phyloP scores from a whole-genome alignment of 2,888 invertebrate species.

The Minunthozetes semirufus region DNA sequence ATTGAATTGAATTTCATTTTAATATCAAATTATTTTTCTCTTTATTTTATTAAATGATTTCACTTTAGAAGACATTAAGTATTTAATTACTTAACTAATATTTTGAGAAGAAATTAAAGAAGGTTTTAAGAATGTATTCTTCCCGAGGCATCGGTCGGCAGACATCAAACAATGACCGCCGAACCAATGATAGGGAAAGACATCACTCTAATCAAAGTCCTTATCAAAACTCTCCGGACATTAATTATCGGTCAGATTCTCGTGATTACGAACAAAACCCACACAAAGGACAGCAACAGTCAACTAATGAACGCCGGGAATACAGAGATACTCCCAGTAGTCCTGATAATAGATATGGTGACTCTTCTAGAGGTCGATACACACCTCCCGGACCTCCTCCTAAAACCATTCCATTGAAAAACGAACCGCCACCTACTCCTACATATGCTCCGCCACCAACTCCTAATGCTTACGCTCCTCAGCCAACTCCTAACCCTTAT shows the following conservation, averaged over 20 bases:
- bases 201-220: neutral
- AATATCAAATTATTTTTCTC: no score
- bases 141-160: slow-evolving; percentile 1
- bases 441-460: no score
- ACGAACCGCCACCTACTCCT: no score
- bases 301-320: neutral
- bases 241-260: neutral
- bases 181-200: neutral
- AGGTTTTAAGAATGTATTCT: neutral
- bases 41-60: no score
- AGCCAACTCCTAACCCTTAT: no score
- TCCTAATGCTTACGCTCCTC: no score
- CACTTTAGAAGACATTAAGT: no score
- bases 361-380: neutral
- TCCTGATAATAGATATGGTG: neutral
- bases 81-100: no score
- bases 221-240: neutral
- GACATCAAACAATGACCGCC: neutral
- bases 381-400: neutral
- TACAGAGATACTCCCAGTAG: neutral
- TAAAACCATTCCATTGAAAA: no score
- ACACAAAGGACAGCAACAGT: neutral
- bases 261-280: neutral
- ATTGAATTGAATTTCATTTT: no score
- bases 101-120: no score